Evolutionary conservation across 1,140 invertebrate genomes (phyloP), one percentile per base, ranked within the genome.

Genomic region (Plutomurus gul): DNA sequence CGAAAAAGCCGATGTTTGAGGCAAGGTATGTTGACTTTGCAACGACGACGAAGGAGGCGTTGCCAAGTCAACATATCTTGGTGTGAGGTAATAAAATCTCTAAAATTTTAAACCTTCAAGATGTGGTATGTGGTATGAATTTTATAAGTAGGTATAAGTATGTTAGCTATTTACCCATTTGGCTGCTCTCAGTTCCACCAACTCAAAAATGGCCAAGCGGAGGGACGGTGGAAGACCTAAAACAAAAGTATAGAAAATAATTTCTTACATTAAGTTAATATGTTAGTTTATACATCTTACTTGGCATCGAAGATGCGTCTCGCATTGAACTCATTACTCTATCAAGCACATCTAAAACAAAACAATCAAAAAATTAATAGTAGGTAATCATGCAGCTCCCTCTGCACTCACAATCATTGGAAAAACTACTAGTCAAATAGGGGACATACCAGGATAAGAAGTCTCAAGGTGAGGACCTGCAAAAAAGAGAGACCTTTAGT

Each of bases 141-240:
- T n/a, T n/a, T n/a, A n/a, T n/a, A n/a, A n/a, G n/a, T n/a, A n/a
- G n/a, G n/a, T n/a, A n/a, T n/a, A n/a, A n/a, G n/a, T n/a, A n/a
- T n/a, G 73, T 6, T n/a, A n/a, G n/a, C n/a, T n/a, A n/a, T n/a
- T n/a, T n/a, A 80, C 20, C 82, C 82, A 84, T 56, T 82, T 80
- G 18, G 78, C 43, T 11, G 82, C 82, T 30, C 82, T 30, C 16
- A 84, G 30, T 71, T 84, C 82, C 8, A 84, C 82, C n/a, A 84
- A 74, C 39, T 84, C 81, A 74, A 84, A 84, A 30, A 84, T 82
- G 11, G 82, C 82, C 11, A 84, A 70, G 10, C 82, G 72, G n/a
- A 84, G 65, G 36, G 43, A 74, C 39, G 79, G 74, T 10, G 79
- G 79, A 3, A 80, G 79, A 73, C n/a, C n/a, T n/a, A n/a, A n/a